Evolutionary conservation across 2,888 invertebrate genomes (phyloP), one percentile per base, ranked within the genome.

Genomic region (Drosophila putrida): DNA sequence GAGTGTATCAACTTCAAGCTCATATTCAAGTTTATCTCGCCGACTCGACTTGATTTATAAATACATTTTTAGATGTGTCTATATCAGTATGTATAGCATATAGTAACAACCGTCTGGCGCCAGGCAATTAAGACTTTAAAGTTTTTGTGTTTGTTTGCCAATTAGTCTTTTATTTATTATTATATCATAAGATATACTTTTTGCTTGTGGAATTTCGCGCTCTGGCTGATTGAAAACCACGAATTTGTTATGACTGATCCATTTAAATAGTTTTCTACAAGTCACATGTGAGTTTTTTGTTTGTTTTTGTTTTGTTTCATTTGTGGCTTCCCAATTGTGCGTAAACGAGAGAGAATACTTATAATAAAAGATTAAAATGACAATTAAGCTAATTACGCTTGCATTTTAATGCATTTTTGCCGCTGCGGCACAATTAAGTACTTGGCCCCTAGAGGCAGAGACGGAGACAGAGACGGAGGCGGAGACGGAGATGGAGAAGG

Each of bases 311-410:
- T 39, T n/a, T n/a, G 10, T 13, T 38, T 50, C n/a, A n/a, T n/a
- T n/a, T n/a, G n/a, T 33, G 44, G 13, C 39, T 54, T 36, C 15
- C 51, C 71, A 71, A 69, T 60, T 72, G 68, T 78, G 67, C 67
- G 74, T 67, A 53, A 28, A 38, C 44, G n/a, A 51, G 49, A 47
- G 64, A 72, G 71, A 69, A 84, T 76, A n/a, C n/a, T n/a, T n/a
- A 20, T 20, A 84, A 84, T 82, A 75, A 74, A 78, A 44, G 43
- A 44, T 55, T 44, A 10, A 46, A 79, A 71, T 64, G 77, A 75
- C 88, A 86, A 88, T 86, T 87, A 75, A 74, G 82, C 80, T 86
- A 89, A 89, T 86, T 88, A 75, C 60, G 66, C 66, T 50, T 65
- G 74, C 75, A 80, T 70, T 82, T 73, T 71, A 74, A 80, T 87